Base-by-base conservation (phyloP, 2,888 invertebrate species). In the Eupeodes luniger region DNA sequence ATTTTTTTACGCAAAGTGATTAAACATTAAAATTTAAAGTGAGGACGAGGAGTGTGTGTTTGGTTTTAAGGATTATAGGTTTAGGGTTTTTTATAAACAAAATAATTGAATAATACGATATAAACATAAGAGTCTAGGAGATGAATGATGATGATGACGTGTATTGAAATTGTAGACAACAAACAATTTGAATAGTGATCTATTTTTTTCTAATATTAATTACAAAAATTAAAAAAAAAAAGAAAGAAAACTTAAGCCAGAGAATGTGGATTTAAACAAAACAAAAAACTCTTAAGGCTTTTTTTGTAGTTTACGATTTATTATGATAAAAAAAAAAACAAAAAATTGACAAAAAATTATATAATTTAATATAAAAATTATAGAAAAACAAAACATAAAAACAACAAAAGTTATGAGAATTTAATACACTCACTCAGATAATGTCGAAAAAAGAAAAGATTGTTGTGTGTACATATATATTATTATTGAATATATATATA, bases 371-470 rank as follows among this genome's bases (percentile, higher is more conserved):
- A 36, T 82, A 34, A 77, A 67, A 72, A 81, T 80, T 76, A 55
- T 40, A 69, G 34, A 69, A 81, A 59, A 66, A 61, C 61, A 51
- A 53, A 66, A 64, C 80, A 66, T 34, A 64, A 75, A 80, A 49
- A 64, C 70, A 79, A 59, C 59, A 57, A 78, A 27, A 81, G 82
- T 75, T 34, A 81, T 69, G 81, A 78, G 84, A 81, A 81, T 85
- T 88, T 77, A 84, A 87, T 81, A 81, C 80, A 84, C 84, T 88
- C 80, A 84, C 87, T 88, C 88, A 85, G 78, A 88, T 75, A 74
- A 81, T 81, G 88, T 84, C 81, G 81, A 88, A 88, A 88, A 88
- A 88, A 75, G 77, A 88, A 88, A 85, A 88, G 88, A 88, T 88
- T 85, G 88, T 88, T 88, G 88, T 88, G 84, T 88, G 88, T 88